Percentiles rank a stretch among this genome's conserved stretches.
Conservation (phyloP, 2,113 vertebrate species). For the Tursiops truncatus region DNA sequence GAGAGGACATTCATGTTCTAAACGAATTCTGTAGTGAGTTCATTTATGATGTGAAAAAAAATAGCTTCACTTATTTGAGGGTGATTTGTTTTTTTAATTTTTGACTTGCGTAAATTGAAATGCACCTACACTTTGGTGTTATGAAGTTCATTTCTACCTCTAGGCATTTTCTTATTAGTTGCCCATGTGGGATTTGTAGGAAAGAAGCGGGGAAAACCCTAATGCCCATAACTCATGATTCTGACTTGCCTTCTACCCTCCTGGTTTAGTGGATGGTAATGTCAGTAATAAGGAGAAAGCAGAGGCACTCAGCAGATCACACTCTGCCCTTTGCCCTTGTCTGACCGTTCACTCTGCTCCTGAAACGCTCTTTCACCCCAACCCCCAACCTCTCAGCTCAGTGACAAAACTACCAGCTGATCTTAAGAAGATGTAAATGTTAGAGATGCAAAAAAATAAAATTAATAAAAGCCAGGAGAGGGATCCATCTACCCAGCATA, state of each 20-base stretch:
- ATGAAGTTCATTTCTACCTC: neutral
- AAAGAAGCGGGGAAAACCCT: neutral
- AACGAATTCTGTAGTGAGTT: neutral
- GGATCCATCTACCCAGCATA: neutral
- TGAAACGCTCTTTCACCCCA: neutral
- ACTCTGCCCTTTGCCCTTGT: constrained; percentile 39
- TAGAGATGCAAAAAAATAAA: neutral
- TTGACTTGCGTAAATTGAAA: neutral
- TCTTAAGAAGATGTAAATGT: neutral
- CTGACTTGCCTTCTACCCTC: neutral
- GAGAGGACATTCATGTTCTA: neutral
- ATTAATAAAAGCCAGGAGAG: neutral
- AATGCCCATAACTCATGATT: constrained; percentile 58
- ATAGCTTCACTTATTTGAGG: neutral
- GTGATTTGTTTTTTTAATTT: neutral
- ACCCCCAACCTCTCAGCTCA: neutral
- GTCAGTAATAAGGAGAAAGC: constrained; percentile 32
- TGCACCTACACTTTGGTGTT: neutral
- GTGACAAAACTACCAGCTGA: neutral
- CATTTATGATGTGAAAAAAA: neutral
- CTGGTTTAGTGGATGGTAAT: neutral
- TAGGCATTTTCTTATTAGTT: neutral
- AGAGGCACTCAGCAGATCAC: constrained; percentile 50
- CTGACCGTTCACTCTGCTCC: constrained; percentile 17
- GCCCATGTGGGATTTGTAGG: neutral